A percentile compares a stretch with the other conserved stretches of the same genome.
Evolutionary conservation across 2,113 vertebrate species (phyloP).

Genomic region (Elephas maximus): DNA sequence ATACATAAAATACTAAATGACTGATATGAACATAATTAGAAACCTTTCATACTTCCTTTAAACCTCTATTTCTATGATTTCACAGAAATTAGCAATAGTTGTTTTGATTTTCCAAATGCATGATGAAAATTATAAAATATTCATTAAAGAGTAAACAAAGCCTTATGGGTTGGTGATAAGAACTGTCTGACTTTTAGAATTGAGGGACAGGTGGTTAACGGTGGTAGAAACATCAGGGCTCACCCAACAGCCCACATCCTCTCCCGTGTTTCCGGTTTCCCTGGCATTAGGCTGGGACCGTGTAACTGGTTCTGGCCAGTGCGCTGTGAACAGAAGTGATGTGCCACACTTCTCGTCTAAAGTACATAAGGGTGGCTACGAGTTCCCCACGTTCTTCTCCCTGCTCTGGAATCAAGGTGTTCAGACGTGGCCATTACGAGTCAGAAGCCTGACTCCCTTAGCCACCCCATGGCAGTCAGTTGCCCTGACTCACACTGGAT

Average conservation of each 20-base stretch:
- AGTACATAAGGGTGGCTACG: neutral
- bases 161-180: neutral
- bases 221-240: constrained; percentile 53
- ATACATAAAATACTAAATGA: constrained; percentile 58
- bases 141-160: constrained; percentile 46
- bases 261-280: constrained; percentile 45
- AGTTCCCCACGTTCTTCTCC: constrained; percentile 11
- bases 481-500: neutral
- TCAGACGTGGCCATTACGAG: constrained; percentile 1
- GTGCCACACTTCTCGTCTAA: constrained; percentile 51
- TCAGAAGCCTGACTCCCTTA: constrained; percentile 20
- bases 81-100: constrained; percentile 56
- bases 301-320: constrained; percentile 62
- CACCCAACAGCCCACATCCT: constrained; percentile 4
- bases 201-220: constrained; percentile 46
- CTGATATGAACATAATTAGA: neutral
- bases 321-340: constrained; percentile 60
- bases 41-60: neutral
- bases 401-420: constrained; percentile 42
- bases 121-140: constrained; percentile 2
- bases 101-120: constrained; percentile 63
- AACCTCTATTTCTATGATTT: constrained; percentile 61
- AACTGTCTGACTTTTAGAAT: constrained; percentile 51
- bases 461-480: neutral
- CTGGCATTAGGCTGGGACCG: constrained; percentile 41